Evolutionary conservation across 2,888 invertebrate genomes (phyloP).

Genomic region (Ptychoptera contaminata): DNA sequence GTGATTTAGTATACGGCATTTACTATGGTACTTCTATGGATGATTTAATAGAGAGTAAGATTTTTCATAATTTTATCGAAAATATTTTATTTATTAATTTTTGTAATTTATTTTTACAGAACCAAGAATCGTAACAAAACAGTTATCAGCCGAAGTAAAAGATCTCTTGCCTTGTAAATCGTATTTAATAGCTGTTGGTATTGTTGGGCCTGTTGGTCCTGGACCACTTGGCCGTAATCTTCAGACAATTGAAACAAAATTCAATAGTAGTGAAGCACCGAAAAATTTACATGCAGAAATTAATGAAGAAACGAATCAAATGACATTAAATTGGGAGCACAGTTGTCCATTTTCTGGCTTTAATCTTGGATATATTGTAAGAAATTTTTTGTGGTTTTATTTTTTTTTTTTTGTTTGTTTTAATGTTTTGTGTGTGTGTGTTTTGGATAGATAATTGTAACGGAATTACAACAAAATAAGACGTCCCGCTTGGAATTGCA

Average conservation of each 20-base stretch:
- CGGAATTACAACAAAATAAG: conserved; percentile 32
- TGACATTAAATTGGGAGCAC: conserved; percentile 54
- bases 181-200: conserved; percentile 55
- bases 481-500: conserved; percentile 32
- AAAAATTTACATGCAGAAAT: conserved; percentile 40
- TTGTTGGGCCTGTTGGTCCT: conserved; percentile 45
- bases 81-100: no score
- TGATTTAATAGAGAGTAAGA: conserved; percentile 43
- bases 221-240: conserved; percentile 44
- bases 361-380: conserved; percentile 1
- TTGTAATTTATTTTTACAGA: conserved; percentile 22
- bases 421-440: no score
- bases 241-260: conserved; percentile 39
- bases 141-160: conserved; percentile 38
- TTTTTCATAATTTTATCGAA: not conserved
- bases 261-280: conserved; percentile 52
- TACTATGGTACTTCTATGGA: conserved; percentile 47
- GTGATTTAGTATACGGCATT: conserved; percentile 41
- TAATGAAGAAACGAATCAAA: conserved; percentile 26
- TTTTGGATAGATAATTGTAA: conserved; percentile 27
- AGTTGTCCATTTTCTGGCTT: conserved; percentile 39
- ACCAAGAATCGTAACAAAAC: conserved; percentile 33
- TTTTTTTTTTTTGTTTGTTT: no score
- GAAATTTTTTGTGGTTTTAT: conserved; percentile 32
- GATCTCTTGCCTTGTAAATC: conserved; percentile 56